These are phyloP conservation scores for Cyphomyrmex costatus DNA, from an alignment of 1,140 invertebrate genomes.

Conservation along the genomic window DNA sequence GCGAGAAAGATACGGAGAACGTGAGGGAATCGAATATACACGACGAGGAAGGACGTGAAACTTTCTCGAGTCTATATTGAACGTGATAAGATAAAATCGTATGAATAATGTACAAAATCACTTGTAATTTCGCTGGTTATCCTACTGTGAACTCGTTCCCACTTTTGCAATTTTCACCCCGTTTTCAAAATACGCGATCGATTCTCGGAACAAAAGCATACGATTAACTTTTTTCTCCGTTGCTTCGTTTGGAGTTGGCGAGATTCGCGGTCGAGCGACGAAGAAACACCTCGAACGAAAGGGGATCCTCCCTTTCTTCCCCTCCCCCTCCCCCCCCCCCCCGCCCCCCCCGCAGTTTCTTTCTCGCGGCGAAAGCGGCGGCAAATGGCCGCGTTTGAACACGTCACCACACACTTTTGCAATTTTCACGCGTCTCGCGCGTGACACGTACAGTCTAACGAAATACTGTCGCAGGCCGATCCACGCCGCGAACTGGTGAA, in stretches of 20 bases:
- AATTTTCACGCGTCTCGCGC: slow-evolving; percentile 53
- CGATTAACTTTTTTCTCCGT: background rate
- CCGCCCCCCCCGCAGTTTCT: slow-evolving; percentile 39
- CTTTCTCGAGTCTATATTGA: too few species aligned
- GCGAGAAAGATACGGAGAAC: too few species aligned
- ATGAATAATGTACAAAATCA: too few species aligned
- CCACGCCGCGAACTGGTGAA: slow-evolving; percentile 15
- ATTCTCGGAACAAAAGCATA: too few species aligned
- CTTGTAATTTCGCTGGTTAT: too few species aligned
- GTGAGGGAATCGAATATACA: too few species aligned
- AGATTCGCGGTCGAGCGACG: background rate
- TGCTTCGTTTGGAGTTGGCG: background rate
- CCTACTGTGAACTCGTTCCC: too few species aligned
- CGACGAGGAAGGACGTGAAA: too few species aligned
- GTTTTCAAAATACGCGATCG: too few species aligned
- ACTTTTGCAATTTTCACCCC: too few species aligned
- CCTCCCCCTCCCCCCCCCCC: background rate
- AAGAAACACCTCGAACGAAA: background rate
- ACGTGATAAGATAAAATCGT: too few species aligned
- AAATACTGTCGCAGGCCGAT: too few species aligned
- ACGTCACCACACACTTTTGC: slow-evolving; percentile 81
- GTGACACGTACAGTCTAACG: background rate
- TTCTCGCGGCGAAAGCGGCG: slow-evolving; percentile 57
- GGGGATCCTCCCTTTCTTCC: background rate
- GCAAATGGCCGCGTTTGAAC: slow-evolving; percentile 80